These are phyloP conservation scores for Borostomias antarcticus DNA, from an alignment of 2,797 vertebrate genomes.

Conservation along the genomic window DNA sequence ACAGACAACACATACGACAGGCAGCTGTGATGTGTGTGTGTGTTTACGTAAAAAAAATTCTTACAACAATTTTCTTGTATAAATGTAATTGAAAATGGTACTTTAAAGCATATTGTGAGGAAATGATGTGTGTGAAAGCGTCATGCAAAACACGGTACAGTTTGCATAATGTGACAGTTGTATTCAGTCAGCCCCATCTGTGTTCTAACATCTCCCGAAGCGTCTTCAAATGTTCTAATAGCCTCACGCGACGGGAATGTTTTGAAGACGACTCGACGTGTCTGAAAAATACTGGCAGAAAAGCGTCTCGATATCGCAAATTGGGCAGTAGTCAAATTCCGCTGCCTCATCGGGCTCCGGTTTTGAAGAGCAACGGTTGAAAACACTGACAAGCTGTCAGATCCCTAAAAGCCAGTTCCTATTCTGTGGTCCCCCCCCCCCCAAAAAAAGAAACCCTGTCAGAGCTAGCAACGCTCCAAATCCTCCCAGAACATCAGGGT, in stretches of 20 bases:
- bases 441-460: no score
- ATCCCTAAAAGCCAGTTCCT: slow-evolving; percentile 56
- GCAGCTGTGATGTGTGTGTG: no score
- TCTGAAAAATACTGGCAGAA: slow-evolving; percentile 42
- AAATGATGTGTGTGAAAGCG: no score
- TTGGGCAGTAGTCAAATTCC: slow-evolving; percentile 44
- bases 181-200: neutral
- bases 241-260: neutral
- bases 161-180: neutral
- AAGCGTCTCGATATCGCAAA: slow-evolving; percentile 56
- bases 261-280: slow-evolving; percentile 35
- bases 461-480: no score
- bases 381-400: slow-evolving; percentile 61
- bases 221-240: neutral
- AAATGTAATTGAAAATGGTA: no score
- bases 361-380: slow-evolving; percentile 49
- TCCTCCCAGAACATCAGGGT: no score
- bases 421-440: neutral
- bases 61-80: no score
- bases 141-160: neutral
- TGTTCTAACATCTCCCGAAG: neutral
- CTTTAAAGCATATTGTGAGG: no score
- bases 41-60: no score
- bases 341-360: slow-evolving; percentile 21
- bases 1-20: no score